These are phyloP conservation scores for Climacteris rufus DNA, from an alignment of 2,113 vertebrate species.

Conservation along the genomic window DNA sequence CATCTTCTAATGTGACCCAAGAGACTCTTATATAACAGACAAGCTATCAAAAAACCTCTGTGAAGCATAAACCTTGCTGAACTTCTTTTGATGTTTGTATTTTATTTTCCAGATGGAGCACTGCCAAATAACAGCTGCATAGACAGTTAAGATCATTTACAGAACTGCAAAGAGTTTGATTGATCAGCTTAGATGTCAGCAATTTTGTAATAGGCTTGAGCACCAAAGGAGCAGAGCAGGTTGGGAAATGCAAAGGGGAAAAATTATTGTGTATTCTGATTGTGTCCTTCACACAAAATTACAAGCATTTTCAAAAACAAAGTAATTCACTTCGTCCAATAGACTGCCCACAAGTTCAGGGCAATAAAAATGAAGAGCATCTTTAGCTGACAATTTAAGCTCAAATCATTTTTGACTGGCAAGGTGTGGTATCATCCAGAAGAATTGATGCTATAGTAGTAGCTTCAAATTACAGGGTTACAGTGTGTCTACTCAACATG, in stretches of 20 bases:
- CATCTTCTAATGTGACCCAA: neutral
- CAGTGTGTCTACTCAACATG: conserved; percentile 3
- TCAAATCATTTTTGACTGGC: conserved; percentile 26
- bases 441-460: neutral
- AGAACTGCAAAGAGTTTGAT: neutral
- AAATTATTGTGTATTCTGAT: conserved; percentile 3
- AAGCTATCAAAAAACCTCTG: neutral
- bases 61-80: neutral
- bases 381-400: conserved; percentile 43
- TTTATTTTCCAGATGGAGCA: neutral
- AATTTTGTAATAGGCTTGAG: conserved; percentile 13
- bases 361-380: conserved; percentile 30
- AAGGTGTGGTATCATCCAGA: conserved; percentile 48
- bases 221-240: neutral
- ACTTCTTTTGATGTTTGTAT: conserved; percentile 3
- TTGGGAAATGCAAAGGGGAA: neutral
- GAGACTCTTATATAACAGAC: neutral
- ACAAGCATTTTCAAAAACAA: conserved; percentile 22
- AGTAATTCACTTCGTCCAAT: conserved; percentile 45
- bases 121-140: neutral
- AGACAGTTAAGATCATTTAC: conserved; percentile 10
- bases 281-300: conserved; percentile 35
- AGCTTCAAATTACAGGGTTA: conserved; percentile 28
- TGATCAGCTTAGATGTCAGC: conserved; percentile 40
- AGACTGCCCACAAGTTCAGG: conserved; percentile 22